Percentiles rank a stretch among this genome's conserved stretches.
phyloP scores from a whole-genome alignment of 2,888 invertebrate genomes.

The Epinotia bilunana region DNA sequence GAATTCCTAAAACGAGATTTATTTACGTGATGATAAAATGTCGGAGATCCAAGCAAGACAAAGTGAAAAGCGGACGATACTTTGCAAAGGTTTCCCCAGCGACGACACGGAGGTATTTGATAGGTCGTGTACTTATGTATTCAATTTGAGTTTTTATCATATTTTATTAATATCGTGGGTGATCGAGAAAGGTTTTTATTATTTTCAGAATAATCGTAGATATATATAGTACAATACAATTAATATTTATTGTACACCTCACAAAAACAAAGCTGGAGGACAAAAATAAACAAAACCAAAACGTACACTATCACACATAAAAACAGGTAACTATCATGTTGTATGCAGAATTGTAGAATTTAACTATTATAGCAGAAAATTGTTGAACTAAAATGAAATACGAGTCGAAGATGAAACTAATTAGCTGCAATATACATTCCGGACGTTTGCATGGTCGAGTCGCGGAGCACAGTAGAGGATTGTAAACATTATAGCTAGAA shows the following conservation, averaged over 20 bases:
- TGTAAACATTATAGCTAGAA: conserved; percentile 50
- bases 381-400: conserved; percentile 7
- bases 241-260: neutral
- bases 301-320: neutral
- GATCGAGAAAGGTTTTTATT: neutral
- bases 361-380: neutral
- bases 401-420: neutral
- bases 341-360: neutral
- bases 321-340: neutral
- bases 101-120: neutral
- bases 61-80: conserved; percentile 39
- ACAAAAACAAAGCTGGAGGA: neutral
- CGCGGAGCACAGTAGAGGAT: conserved; percentile 46
- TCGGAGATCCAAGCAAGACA: conserved; percentile 41
- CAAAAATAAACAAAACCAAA: neutral
- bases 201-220: neutral
- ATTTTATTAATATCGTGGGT: neutral
- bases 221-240: neutral
- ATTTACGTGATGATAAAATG: conserved; percentile 34
- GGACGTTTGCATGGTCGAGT: conserved; percentile 33
- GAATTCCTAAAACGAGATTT: conserved; percentile 31
- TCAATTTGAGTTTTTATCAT: neutral
- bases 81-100: conserved; percentile 38
- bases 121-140: conserved; percentile 6
- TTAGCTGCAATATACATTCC: conserved; percentile 8